Evolutionary conservation across 2,888 invertebrate genomes (phyloP).

Genomic region (Andrena chrysosceles): DNA sequence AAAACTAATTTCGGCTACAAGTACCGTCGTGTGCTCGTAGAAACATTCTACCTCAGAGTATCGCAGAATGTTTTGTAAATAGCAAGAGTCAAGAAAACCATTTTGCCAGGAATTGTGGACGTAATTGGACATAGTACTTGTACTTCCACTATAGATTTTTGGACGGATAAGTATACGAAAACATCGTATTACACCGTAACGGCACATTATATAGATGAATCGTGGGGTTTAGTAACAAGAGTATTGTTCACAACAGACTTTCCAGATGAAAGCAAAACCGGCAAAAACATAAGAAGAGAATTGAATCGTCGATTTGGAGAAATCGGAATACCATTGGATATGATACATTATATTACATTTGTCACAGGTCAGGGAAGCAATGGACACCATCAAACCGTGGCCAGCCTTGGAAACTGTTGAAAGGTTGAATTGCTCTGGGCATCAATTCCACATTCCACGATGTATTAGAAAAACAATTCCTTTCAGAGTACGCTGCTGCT

Average conservation of each 20-base stretch:
- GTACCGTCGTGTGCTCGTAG: not conserved
- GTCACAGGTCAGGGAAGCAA: not conserved
- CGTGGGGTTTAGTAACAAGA: not conserved
- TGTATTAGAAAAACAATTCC: conserved; percentile 6
- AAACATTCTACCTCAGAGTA: too few species aligned
- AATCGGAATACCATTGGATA: conserved; percentile 3
- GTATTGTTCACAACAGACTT: too few species aligned
- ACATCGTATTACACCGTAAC: conserved; percentile 10
- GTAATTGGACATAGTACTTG: too few species aligned
- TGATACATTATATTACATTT: conserved; percentile 1
- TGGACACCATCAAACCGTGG: not conserved
- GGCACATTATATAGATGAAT: not conserved
- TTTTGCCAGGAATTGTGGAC: too few species aligned
- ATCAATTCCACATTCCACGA: not conserved
- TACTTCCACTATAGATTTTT: conserved; percentile 5
- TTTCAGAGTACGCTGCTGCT: conserved; percentile 1
- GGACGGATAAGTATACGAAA: not conserved
- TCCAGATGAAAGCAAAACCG: too few species aligned
- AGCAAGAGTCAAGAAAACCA: too few species aligned
- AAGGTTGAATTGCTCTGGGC: conserved; percentile 3
- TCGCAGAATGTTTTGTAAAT: too few species aligned
- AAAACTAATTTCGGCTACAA: conserved; percentile 30
- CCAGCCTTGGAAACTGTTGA: conserved; percentile 12
- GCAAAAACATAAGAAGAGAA: too few species aligned
- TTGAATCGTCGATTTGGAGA: not conserved